phyloP scores from a whole-genome alignment of 2,888 invertebrate species.

The Prenolepis imparis region DNA sequence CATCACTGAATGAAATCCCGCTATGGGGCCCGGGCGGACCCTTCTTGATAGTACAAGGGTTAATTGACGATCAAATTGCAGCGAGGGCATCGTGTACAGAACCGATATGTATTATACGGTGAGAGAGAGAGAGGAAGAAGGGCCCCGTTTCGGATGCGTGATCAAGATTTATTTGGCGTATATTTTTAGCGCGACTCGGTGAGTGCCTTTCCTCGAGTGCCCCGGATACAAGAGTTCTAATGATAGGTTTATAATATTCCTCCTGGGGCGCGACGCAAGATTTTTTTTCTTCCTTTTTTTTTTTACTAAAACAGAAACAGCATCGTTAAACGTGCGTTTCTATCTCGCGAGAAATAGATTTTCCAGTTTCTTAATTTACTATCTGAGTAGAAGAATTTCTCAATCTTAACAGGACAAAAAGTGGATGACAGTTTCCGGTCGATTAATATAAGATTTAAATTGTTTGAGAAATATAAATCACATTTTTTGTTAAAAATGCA shows the following conservation, averaged over 20 bases:
- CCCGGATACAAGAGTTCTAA: constrained; percentile 45
- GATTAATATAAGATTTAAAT: not conserved
- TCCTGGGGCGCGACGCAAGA: not conserved
- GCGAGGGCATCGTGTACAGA: constrained; percentile 30
- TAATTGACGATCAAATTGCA: constrained; percentile 58
- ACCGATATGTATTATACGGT: not conserved
- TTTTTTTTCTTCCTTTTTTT: not conserved
- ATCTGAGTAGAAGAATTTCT: constrained; percentile 5
- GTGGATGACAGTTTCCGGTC: not conserved
- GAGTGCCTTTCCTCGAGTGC: constrained; percentile 38
- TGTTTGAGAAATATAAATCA: constrained; percentile 1
- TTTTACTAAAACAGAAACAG: constrained; percentile 8
- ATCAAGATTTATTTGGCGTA: constrained; percentile 53
- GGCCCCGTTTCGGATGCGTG: constrained; percentile 35
- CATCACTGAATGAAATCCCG: constrained; percentile 44
- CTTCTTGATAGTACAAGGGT: constrained; percentile 50
- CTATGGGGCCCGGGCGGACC: constrained; percentile 39
- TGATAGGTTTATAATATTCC: constrained; percentile 50
- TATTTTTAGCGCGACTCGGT: constrained; percentile 54
- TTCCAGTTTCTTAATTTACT: not conserved
- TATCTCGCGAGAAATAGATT: constrained; percentile 9
- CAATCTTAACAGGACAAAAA: not conserved
- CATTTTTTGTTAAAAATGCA: not conserved
- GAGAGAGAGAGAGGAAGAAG: constrained; percentile 10
- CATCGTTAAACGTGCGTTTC: not conserved